phyloP scores from a whole-genome alignment of 2,113 vertebrate genomes.

The Charina bottae region DNA sequence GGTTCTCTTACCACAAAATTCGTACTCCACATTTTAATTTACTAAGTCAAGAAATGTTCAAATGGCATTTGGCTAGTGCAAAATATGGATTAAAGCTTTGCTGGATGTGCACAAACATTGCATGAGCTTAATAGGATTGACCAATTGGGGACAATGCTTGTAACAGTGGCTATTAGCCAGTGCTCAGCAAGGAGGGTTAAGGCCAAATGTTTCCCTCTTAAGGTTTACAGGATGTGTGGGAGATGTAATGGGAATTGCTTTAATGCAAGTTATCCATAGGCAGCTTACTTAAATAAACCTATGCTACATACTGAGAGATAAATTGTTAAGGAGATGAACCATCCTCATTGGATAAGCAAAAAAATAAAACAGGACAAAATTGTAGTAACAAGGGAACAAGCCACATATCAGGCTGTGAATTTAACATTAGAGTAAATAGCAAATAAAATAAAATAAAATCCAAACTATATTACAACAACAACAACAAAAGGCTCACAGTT shows the following conservation, averaged over 20 bases:
- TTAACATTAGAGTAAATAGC: background rate
- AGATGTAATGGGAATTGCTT: background rate
- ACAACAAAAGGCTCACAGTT: background rate
- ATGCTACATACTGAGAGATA: background rate
- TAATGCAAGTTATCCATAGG: constrained; percentile 2
- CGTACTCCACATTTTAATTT: background rate
- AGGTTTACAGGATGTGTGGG: background rate
- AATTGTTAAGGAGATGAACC: background rate
- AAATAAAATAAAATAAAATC: background rate
- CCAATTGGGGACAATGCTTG: background rate
- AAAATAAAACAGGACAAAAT: background rate
- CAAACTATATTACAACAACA: background rate
- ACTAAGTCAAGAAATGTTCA: background rate
- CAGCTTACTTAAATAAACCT: constrained; percentile 9
- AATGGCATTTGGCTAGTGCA: background rate
- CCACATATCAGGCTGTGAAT: background rate
- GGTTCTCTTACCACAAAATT: background rate
- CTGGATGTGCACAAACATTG: background rate
- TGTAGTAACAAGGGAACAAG: background rate
- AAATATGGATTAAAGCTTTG: background rate
- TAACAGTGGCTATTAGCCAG: background rate
- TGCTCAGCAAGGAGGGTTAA: background rate
- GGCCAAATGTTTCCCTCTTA: constrained; percentile 4
- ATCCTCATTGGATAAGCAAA: background rate
- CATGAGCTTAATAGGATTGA: background rate